Base-by-base conservation (phyloP, 2,888 invertebrate genomes). In the Pasiphila rectangulata region DNA sequence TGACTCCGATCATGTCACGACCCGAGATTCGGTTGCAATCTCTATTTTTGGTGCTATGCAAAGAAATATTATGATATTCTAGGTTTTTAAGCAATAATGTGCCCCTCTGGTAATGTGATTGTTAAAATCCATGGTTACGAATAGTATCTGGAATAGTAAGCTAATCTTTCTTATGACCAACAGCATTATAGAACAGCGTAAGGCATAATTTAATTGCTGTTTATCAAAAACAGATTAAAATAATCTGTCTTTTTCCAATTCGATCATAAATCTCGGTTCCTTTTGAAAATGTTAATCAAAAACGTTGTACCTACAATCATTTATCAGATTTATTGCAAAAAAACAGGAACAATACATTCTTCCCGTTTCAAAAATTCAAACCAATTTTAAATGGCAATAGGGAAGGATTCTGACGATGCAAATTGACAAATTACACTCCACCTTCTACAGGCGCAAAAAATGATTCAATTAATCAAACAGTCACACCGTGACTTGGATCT, bases 381-480 rank as follows among this genome's bases (percentile, higher is more conserved):
- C 39, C 43, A 45, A 44, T 40, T 44, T 34, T 24, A 40, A 30
- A 23, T 44, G 19, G 47, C 47, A 52, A 52, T 38, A 45, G 44
- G 48, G 38, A 48, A 47, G 47, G 38, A 47, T 45, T 45, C 36
- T 50, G 48, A 54, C 51, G 46, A 50, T 51, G 49, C 48, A 46
- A 52, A 56, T 50, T 51, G 48, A 52, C 56, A 51, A 56, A 56
- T 56, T 50, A 47, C 49, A 46, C 10, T 40, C 51, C 20, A 45
- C 32, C 41, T 46, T 41, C 35, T 27, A 20, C 13, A 44, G 69
- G 69, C 40, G 65, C 69, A 76, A 83, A 84, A 86, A 83, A 80
- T 79, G 69, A 83, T 83, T 84, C 83, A 77, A 86, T 86, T 86
- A 87, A 86, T 87, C 85, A 84, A 83, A 81, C 70, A 83, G 83